Percentiles rank a stretch among this genome's conserved stretches.
Conservation (phyloP, 2,113 vertebrate species). For the Lamprologus sp. region DNA sequence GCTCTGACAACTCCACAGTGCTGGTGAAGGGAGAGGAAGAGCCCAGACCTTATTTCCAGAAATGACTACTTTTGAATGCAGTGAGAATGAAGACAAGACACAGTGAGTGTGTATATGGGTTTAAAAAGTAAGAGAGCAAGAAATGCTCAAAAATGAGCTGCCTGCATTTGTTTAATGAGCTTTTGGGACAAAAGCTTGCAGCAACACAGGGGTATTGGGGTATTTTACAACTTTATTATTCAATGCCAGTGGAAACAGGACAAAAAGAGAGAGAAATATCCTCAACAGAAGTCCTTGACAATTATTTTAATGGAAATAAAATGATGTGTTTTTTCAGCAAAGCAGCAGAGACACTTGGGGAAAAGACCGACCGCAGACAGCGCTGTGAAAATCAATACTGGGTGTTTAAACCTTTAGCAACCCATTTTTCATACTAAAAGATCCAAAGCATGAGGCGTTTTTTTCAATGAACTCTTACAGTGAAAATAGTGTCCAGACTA, state of each 20-base stretch:
- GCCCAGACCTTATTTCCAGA: conserved; percentile 45
- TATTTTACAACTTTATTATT: neutral
- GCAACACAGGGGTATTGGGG: neutral
- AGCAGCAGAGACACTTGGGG: neutral
- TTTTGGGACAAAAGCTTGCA: neutral
- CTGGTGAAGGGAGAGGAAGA: neutral
- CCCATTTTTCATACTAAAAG: neutral
- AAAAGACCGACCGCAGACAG: neutral
- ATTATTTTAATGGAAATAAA: neutral
- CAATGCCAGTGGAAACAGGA: neutral
- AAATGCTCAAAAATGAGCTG: neutral
- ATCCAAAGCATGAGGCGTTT: neutral
- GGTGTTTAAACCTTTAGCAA: neutral
- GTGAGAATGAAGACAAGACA: neutral
- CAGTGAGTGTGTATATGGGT: neutral
- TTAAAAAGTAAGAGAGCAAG: neutral
- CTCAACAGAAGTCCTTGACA: neutral
- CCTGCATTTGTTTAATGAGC: neutral
- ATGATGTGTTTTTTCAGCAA: neutral
- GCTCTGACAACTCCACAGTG: conserved; percentile 8
- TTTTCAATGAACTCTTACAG: neutral
- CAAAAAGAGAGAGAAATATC: neutral
- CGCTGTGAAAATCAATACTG: neutral
- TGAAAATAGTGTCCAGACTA: neutral
- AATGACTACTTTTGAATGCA: neutral